Conservation (phyloP, 1,140 invertebrate species). For the Metopolophium dirhodum region DNA sequence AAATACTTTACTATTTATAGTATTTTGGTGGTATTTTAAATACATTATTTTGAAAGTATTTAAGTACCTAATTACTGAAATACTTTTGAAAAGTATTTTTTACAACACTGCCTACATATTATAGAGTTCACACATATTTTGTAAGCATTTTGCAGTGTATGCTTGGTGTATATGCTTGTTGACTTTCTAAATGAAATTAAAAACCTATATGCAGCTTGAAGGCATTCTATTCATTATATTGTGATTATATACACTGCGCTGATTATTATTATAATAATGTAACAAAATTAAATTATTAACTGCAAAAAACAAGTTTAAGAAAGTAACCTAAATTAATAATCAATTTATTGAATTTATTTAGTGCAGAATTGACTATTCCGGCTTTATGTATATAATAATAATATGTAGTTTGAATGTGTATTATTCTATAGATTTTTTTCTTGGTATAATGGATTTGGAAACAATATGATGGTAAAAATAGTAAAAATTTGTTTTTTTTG, state of each 20-base stretch:
- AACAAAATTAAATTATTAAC: conserved; percentile 36
- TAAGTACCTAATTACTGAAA: too few relatives aligned
- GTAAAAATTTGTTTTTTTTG: background rate
- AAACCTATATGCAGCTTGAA: conserved; percentile 9
- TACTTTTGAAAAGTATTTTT: too few relatives aligned
- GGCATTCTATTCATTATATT: conserved; percentile 46
- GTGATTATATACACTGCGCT: background rate
- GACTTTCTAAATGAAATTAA: conserved; percentile 48
- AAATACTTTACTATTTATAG: too few relatives aligned
- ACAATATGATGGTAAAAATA: background rate
- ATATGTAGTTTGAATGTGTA: background rate
- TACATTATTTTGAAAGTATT: too few relatives aligned
- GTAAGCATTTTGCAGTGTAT: background rate
- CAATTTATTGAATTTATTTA: conserved; percentile 19
- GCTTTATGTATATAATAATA: background rate
- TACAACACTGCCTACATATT: background rate
- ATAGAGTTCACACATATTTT: background rate
- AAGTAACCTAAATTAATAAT: conserved; percentile 47
- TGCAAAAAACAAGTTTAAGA: conserved; percentile 43
- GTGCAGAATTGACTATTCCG: background rate
- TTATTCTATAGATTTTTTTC: background rate
- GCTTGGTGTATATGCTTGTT: background rate
- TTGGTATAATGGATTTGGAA: background rate
- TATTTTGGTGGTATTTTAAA: too few relatives aligned
- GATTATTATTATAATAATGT: conserved; percentile 23